Base-by-base conservation (phyloP, 2,113 vertebrate genomes). In the Tyrannus savana region DNA sequence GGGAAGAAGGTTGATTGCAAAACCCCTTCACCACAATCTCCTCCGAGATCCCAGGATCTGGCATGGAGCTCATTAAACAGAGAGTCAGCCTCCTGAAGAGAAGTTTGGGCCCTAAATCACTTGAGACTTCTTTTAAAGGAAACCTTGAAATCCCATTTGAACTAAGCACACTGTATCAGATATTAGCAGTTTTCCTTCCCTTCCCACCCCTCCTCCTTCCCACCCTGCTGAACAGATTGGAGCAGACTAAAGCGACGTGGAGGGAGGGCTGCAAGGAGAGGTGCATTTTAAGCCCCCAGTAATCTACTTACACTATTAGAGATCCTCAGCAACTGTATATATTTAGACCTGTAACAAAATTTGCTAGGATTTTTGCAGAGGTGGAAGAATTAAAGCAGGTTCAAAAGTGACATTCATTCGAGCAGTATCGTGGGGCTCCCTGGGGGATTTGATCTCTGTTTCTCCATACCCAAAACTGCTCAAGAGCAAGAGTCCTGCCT, bases 221-320 rank as follows among this genome's bases (percentile, higher is more conserved):
- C 67, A 53, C 2, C 2, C 16, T 0, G 0, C 67, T 59, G 64
- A 60, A 60, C 17, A 6, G 14, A 55, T 35, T 10, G 58, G 16
- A 67, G 49, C 17, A 1, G 5, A 75, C 25, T 27, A 44, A n/a
- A 74, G 44, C 17, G 23, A 31, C 1, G 5, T 23, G 53, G 72
- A 47, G 22, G 17, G 1, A 23, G 5, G 25, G 35, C 35, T 68
- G 42, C 59, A 58, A 60, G 63, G 27, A 62, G 19, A 53, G 24
- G 49, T 9, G 47, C 27, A 22, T 55, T 79, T 76, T 31, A 66
- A 80, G 41, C 49, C 46, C 46, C 46, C 28, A 49, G 35, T 33
- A 72, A 64, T 24, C 76, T 31, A 39, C 67, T 93, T 77, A 11
- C 4, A 25, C 62, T 47, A 39, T 52, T 73, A 73, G 4, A 69